These are phyloP conservation scores for Microcebus tavaratra DNA, from an alignment of 2,113 vertebrate species.

Conservation along the genomic window DNA sequence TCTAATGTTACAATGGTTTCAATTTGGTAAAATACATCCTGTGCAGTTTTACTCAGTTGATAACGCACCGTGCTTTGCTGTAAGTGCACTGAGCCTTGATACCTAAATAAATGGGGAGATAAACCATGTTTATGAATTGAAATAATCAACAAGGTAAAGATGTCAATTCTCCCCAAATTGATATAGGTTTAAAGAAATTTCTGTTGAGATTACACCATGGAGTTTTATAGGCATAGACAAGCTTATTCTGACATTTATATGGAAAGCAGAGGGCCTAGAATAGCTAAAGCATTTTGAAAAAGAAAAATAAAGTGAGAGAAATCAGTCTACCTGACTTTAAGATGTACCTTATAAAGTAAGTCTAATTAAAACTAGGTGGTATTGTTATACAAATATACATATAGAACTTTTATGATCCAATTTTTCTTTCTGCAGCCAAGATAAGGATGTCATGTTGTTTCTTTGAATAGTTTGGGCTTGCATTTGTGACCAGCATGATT, in stretches of 20 bases:
- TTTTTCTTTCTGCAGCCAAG: slow-evolving; percentile 75
- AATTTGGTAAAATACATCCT: slow-evolving; percentile 78
- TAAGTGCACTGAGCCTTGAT: slow-evolving; percentile 50
- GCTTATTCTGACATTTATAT: background rate
- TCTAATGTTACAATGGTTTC: slow-evolving; percentile 82
- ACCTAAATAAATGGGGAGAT: background rate
- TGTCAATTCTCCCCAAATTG: background rate
- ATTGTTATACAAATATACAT: background rate
- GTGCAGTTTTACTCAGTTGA: slow-evolving; percentile 75
- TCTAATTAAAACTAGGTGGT: background rate
- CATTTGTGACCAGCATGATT: slow-evolving; percentile 63
- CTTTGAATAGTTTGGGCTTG: slow-evolving; percentile 72
- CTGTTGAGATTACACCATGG: background rate
- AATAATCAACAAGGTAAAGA: background rate
- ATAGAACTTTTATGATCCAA: slow-evolving; percentile 77
- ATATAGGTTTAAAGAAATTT: background rate
- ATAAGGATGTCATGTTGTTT: slow-evolving; percentile 73
- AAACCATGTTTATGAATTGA: background rate
- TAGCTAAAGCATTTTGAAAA: background rate
- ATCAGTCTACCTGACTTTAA: background rate
- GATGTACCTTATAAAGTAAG: background rate
- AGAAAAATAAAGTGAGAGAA: background rate
- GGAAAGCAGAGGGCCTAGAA: background rate
- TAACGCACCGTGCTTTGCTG: slow-evolving; percentile 44
- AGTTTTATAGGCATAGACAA: background rate